Conservation (phyloP, 2,797 vertebrate species). For the Urocyon cinereoargenteus region DNA sequence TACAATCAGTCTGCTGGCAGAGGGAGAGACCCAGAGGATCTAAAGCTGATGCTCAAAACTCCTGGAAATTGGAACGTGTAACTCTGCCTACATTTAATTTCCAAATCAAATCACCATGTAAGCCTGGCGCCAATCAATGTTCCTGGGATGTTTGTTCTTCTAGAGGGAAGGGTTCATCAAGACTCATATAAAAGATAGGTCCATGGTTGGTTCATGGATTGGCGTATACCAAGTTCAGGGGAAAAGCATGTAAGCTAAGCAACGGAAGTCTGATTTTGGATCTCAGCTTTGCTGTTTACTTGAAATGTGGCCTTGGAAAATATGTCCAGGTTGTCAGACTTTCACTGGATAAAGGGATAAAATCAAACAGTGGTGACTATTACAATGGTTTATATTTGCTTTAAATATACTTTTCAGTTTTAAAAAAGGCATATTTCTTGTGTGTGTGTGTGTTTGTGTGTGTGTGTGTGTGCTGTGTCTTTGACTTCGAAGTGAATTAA, state of each 20-base stretch:
- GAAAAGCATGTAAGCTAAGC: background rate
- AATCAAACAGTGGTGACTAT: background rate
- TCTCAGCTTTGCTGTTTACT: background rate
- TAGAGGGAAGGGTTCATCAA: background rate
- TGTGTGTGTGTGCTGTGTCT: background rate
- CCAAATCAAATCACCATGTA: background rate
- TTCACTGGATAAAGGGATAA: background rate
- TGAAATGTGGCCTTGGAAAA: background rate
- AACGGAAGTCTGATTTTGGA: background rate
- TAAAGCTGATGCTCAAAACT: background rate
- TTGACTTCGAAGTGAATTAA: background rate
- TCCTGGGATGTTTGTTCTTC: background rate
- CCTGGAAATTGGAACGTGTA: background rate
- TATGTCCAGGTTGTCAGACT: background rate
- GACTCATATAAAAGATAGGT: background rate
- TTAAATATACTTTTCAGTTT: background rate
- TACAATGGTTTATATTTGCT: background rate
- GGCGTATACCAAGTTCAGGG: background rate
- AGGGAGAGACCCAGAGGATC: background rate
- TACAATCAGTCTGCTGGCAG: background rate
- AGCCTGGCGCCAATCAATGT: background rate
- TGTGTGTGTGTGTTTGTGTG: background rate
- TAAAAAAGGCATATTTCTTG: background rate
- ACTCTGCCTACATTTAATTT: background rate
- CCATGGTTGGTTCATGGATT: too few species aligned